Percentiles rank a stretch among this genome's conserved stretches.
Evolutionary conservation across 2,888 invertebrate genomes (phyloP).

Genomic region (Ypsolopha scabrella): DNA sequence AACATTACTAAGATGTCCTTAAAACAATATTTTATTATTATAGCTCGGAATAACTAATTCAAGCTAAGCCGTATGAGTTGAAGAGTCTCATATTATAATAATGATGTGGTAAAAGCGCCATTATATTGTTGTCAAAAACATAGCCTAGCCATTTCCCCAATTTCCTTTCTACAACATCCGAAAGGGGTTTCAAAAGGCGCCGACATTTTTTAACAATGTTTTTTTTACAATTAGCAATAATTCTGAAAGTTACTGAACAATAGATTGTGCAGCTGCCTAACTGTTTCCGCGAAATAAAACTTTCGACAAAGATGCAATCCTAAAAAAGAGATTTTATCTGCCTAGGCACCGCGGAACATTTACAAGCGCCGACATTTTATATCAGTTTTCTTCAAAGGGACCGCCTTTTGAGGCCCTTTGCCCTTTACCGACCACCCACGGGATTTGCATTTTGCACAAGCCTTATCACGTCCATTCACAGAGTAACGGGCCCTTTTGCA

Average conservation of each 20-base stretch:
- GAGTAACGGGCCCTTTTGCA: not conserved
- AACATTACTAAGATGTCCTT: too few species aligned
- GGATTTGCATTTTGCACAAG: constrained; percentile 18
- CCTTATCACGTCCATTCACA: constrained; percentile 12
- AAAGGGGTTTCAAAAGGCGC: not conserved
- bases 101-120: not conserved
- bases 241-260: constrained; percentile 13
- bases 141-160: not conserved
- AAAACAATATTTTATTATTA: too few species aligned
- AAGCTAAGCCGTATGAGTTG: too few species aligned
- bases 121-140: not conserved
- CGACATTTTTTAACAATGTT: not conserved
- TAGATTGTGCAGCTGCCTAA: constrained; percentile 20
- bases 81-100: too few species aligned
- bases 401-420: constrained; percentile 37
- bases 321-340: constrained; percentile 18
- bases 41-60: too few species aligned
- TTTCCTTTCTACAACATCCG: not conserved
- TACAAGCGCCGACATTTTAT: constrained; percentile 54
- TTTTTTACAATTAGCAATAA: constrained; percentile 11
- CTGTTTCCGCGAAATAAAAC: constrained; percentile 51
- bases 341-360: constrained; percentile 28
- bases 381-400: constrained; percentile 35
- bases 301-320: constrained; percentile 25
- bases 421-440: constrained; percentile 41